These are phyloP conservation scores for Camptogramma bilineatum DNA, from an alignment of 2,888 invertebrate species.

Conservation along the genomic window DNA sequence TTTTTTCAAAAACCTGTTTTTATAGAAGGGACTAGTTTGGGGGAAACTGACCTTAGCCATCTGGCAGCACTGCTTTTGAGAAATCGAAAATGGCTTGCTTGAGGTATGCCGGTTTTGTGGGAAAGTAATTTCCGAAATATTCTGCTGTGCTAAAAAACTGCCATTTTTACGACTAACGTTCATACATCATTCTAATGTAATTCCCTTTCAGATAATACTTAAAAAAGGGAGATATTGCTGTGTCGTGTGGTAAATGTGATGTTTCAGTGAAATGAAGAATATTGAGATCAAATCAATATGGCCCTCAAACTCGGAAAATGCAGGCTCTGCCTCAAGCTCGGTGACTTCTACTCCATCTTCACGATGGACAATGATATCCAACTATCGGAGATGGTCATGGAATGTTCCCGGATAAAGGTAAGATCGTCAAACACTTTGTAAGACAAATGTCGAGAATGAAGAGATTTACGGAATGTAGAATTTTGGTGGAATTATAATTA, in stretches of 20 bases:
- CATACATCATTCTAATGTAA: not conserved
- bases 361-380: constrained; percentile 79
- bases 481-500: not conserved
- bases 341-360: constrained; percentile 83
- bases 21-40: no score
- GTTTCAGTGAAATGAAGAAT: constrained; percentile 69
- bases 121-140: not conserved
- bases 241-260: constrained; percentile 55
- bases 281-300: constrained; percentile 79
- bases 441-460: not conserved
- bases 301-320: constrained; percentile 84
- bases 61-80: not conserved
- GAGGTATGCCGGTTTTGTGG: not conserved
- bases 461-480: not conserved
- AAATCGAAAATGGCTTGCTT: constrained; percentile 8
- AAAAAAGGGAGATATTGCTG: constrained; percentile 1
- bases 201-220: not conserved
- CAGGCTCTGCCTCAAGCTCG: constrained; percentile 83
- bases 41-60: no score
- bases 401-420: constrained; percentile 79
- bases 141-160: not conserved
- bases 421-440: constrained; percentile 39
- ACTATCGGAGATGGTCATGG: constrained; percentile 83
- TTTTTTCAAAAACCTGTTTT: no score
- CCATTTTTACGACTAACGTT: not conserved